Base-by-base conservation (phyloP, 2,797 vertebrate species). In the Sibirionetta formosa region DNA sequence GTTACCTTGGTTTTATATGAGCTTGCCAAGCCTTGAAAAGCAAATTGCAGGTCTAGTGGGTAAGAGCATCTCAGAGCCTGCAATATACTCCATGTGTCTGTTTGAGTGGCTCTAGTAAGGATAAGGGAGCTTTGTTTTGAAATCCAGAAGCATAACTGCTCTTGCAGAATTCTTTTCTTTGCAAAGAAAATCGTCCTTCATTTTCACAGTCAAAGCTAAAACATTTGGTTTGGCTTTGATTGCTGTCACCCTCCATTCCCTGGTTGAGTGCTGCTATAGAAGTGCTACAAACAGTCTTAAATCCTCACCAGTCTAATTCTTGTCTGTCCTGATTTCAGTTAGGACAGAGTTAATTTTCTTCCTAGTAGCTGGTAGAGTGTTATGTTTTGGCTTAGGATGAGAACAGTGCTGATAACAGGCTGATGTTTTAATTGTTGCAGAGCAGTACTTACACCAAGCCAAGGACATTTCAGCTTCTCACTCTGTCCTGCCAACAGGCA, bases 11-110 rank as follows among this genome's bases (percentile, higher is more conserved):
- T 54, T 82, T 75, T 58, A 44, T 6, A 48, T 4, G 46, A 31
- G 33, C 54, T 51, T 81, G 33, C 20, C 75, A 23, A 88, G 68
- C 7, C 68, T 91, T 75, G 72, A 92, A 80, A 83, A 88, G 35
- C n/a, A 82, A 93, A 82, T 72, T 71, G 12, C 46, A 81, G 36
- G 5, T 77, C 46, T 58, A 9, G 22, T 15, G 51, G 17, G 14
- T 63, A 81, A 35, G 14, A 76, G 33, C 46, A 81, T 57, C 35
- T 4, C 5, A 46, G 42, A 65, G 35, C 22, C 29, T 75, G 42
- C 14, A 20, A 8, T 11, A 14, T 14, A 35, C 11, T 0, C 31
- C 0, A 0, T 9, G 1, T n/a, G 13, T 29, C 90, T 68, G 14
- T 69, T 35, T 53, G 72, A 69, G 65, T 18, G 54, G 36, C 54